Base-by-base conservation (phyloP, 2,888 invertebrate genomes). In the Troides aeacus region DNA sequence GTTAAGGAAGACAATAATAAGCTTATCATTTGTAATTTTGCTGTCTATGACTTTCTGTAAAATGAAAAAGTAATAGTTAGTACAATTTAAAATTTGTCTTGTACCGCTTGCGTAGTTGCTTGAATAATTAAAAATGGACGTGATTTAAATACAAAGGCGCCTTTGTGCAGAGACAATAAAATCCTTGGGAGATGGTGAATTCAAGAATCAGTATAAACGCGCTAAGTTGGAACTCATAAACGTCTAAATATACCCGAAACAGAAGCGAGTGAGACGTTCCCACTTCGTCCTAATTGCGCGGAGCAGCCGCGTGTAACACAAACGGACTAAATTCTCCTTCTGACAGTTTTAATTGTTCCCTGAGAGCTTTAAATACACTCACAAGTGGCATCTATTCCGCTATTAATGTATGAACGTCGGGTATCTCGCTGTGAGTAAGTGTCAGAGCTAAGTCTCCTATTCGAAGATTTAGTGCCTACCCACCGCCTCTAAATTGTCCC, bases 351-450 rank as follows among this genome's bases (percentile, higher is more conserved):
- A 85, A 84, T 81, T 83, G 83, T 83, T 81, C 77, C 76, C 72
- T 77, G 78, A 79, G 81, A 80, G 83, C 82, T 83, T 81, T 81
- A 84, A 85, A 86, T 85, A 84, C 78, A 77, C 84, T 79, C 81
- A 74, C 82, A 81, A 85, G 84, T 81, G 82, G 83, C 78, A 81
- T 81, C 82, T 81, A 75, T 77, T 82, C 79, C 75, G 80, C 86
- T 87, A 89, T 88, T 86, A 88, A 88, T 82, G 87, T 85, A 85
- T 82, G 77, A 77, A 78, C 78, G 72, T 76, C 72, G 72, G 68
- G 70, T 64, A 73, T 74, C 71, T 76, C 72, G 74, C 75, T 76
- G 73, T 76, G 74, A 76, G 77, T 79, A 75, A 77, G 75, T 78
- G 81, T 79, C 81, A 76, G 74, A 74, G 75, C 71, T 78, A 77